These are phyloP conservation scores for Crioceris asparagi DNA, from an alignment of 2,888 invertebrate species.

Conservation along the genomic window DNA sequence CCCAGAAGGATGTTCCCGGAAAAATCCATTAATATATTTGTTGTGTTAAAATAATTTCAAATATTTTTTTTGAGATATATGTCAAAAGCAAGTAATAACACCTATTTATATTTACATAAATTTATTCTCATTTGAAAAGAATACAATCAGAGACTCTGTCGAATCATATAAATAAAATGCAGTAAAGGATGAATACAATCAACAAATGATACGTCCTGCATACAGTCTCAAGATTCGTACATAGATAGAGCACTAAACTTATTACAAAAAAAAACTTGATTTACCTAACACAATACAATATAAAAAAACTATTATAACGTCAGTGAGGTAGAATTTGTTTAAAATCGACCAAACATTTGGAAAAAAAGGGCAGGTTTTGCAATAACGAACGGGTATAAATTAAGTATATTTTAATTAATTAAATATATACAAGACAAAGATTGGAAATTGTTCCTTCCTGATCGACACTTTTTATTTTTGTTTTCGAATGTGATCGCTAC, in stretches of 20 bases:
- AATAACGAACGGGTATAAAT: slow-evolving; percentile 13
- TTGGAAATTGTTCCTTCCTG: slow-evolving; percentile 33
- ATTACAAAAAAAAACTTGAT: slow-evolving; percentile 24
- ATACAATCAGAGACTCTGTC: slow-evolving; percentile 30
- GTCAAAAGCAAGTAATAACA: too few species aligned
- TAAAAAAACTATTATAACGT: slow-evolving; percentile 26
- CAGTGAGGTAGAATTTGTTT: slow-evolving; percentile 37
- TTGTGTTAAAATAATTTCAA: too few species aligned
- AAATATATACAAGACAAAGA: slow-evolving; percentile 29
- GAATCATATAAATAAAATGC: slow-evolving; percentile 27
- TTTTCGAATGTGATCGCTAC: slow-evolving; percentile 26
- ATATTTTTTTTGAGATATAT: too few species aligned
- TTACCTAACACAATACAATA: slow-evolving; percentile 20
- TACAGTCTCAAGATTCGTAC: slow-evolving; percentile 33
- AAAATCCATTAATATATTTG: too few species aligned
- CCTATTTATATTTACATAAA: slow-evolving; percentile 32
- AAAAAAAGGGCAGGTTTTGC: slow-evolving; percentile 14
- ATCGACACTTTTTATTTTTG: slow-evolving; percentile 18
- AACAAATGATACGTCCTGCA: slow-evolving; percentile 21
- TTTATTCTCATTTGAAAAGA: slow-evolving; percentile 35
- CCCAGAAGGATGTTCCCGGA: too few species aligned
- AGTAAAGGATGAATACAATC: slow-evolving; percentile 22
- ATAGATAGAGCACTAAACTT: slow-evolving; percentile 26
- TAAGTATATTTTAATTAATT: slow-evolving; percentile 24
- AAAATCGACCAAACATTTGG: slow-evolving; percentile 22